Evolutionary conservation across 2,797 vertebrate species (phyloP).

Genomic region (Liasis olivaceus): DNA sequence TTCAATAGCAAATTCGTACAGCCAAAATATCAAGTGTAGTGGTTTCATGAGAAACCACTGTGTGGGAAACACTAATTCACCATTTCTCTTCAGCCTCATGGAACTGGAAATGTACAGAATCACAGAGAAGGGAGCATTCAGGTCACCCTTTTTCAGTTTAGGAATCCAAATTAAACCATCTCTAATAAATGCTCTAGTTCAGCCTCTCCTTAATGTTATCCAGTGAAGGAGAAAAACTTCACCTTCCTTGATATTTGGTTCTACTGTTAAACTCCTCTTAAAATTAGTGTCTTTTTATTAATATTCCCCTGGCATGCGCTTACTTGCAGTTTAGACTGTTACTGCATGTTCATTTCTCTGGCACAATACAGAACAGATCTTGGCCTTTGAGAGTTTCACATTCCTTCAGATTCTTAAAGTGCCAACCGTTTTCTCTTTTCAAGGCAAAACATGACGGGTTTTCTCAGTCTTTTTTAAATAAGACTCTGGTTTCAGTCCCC

Average conservation of each 20-base stretch:
- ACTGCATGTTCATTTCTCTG: not conserved
- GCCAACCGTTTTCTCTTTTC: not conserved
- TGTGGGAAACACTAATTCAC: not conserved
- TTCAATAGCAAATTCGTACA: not conserved
- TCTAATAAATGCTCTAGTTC: not conserved
- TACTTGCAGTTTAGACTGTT: not conserved
- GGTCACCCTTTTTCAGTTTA: not conserved
- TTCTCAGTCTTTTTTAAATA: not conserved
- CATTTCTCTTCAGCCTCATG: not conserved
- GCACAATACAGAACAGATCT: not conserved
- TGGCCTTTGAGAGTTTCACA: not conserved
- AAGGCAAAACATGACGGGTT: not conserved
- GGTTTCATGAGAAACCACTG: not conserved
- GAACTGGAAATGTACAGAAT: not conserved
- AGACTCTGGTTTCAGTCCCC: not conserved
- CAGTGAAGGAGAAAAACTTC: not conserved
- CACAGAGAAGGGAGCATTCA: too few relatives aligned
- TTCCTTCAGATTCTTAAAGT: not conserved
- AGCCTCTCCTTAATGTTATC: not conserved
- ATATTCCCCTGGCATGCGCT: not conserved
- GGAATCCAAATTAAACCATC: not conserved
- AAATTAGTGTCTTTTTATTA: not conserved
- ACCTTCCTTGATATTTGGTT: not conserved
- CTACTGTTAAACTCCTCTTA: not conserved
- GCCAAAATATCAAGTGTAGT: not conserved